Percentiles rank a stretch among this genome's conserved stretches.
phyloP scores from a whole-genome alignment of 2,113 vertebrate genomes.

The Melanerpes aurifrons region DNA sequence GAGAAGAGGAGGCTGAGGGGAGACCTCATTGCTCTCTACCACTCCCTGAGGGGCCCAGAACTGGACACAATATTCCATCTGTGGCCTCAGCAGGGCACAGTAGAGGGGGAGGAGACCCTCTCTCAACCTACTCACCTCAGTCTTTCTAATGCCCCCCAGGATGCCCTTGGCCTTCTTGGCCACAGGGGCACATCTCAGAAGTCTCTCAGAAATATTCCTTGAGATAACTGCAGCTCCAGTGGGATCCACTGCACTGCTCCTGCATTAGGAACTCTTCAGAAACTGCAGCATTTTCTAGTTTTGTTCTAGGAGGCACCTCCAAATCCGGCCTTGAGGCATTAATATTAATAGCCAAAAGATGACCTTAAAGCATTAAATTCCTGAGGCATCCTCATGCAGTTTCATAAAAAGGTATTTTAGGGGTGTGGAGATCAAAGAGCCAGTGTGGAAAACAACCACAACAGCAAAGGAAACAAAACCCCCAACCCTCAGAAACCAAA shows the following conservation, averaged over 20 bases:
- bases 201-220: not conserved
- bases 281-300: not conserved
- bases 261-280: not conserved
- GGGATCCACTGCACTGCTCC: not conserved
- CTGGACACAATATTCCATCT: too few species aligned
- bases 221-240: not conserved
- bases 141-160: too few species aligned
- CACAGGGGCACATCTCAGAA: too few species aligned
- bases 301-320: not conserved
- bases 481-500: not conserved
- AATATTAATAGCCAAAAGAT: not conserved
- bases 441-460: not conserved
- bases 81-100: too few species aligned
- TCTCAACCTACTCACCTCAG: too few species aligned
- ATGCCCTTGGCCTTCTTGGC: too few species aligned
- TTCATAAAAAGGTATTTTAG: not conserved
- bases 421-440: not conserved
- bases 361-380: not conserved
- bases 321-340: conserved; percentile 12
- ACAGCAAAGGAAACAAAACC: not conserved
- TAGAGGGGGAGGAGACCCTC: too few species aligned
- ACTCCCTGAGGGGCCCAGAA: too few species aligned
- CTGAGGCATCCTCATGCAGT: not conserved
- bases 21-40: too few species aligned
- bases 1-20: too few species aligned